Evolutionary conservation across 2,797 vertebrate species (phyloP).

Genomic region (Triplophysa bombifrons): DNA sequence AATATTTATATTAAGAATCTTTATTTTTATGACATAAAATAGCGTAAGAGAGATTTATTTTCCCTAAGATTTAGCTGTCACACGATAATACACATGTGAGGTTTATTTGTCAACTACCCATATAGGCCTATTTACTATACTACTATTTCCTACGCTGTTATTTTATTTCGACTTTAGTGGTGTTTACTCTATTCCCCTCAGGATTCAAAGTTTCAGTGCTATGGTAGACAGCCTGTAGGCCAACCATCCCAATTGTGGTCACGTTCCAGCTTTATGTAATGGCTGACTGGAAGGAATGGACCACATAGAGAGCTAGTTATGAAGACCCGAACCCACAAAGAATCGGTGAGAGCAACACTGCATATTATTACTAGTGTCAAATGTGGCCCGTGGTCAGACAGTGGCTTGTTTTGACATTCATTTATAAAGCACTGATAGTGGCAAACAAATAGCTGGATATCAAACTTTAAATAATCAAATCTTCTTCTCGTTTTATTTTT

Average conservation of each 20-base stretch:
- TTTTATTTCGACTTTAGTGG: slow-evolving; percentile 11
- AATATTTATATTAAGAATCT: too few relatives aligned
- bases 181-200: slow-evolving; percentile 16
- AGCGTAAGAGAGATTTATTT: too few relatives aligned
- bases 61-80: too few relatives aligned
- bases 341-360: slow-evolving; percentile 73
- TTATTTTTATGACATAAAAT: too few relatives aligned
- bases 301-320: slow-evolving; percentile 72
- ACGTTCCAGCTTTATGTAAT: slow-evolving; percentile 61
- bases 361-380: slow-evolving; percentile 23
- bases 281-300: slow-evolving; percentile 75
- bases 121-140: neutral
- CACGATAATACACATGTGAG: too few relatives aligned
- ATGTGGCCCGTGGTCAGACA: slow-evolving; percentile 1
- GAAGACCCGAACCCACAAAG: slow-evolving; percentile 86
- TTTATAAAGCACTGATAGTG: neutral
- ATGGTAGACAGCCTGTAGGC: slow-evolving; percentile 37
- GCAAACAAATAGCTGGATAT: neutral
- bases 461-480: neutral
- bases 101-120: too few relatives aligned
- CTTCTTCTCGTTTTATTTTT: neutral
- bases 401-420: slow-evolving; percentile 17
- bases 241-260: slow-evolving; percentile 41
- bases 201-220: slow-evolving; percentile 35
- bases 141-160: neutral